Conservation (phyloP, 2,113 vertebrate species). For the Eubucco bourcierii region DNA sequence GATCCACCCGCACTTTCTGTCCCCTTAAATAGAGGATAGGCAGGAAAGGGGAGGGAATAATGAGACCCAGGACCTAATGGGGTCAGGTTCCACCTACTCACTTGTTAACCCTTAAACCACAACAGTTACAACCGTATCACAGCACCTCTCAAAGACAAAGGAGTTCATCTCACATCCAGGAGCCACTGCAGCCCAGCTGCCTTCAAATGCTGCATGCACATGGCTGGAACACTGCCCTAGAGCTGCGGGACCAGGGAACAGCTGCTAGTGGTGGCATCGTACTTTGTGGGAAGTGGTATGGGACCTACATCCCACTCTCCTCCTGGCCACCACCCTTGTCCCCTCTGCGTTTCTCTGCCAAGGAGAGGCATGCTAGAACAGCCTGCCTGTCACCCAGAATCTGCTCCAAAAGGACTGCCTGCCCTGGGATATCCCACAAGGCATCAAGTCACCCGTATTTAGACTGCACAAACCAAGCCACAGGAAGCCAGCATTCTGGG, state of each 20-base stretch:
- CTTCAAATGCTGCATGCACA: background rate
- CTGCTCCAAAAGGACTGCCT: background rate
- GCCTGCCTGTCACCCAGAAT: background rate
- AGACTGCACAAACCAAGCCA: background rate
- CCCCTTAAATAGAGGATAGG: too few relatives aligned
- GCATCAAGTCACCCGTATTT: background rate
- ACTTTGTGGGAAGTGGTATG: background rate
- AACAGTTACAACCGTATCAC: background rate
- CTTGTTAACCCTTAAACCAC: too few relatives aligned
- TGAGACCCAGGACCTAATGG: too few relatives aligned
- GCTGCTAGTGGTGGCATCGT: background rate
- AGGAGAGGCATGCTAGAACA: background rate
- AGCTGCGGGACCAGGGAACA: background rate
- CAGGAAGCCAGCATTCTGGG: background rate
- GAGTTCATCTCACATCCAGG: background rate
- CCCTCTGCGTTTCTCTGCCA: background rate
- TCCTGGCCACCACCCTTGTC: background rate
- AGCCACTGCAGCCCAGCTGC: background rate
- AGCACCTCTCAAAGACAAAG: background rate
- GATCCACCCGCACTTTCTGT: too few relatives aligned
- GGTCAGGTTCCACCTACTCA: too few relatives aligned
- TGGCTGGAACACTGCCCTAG: background rate
- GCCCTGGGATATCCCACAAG: background rate
- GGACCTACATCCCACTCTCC: background rate
- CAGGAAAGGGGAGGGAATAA: too few relatives aligned